Evolutionary conservation across 53 echinoderm and acorn worm genomes (phyloP).

Genomic region (Echinarachnius parma): DNA sequence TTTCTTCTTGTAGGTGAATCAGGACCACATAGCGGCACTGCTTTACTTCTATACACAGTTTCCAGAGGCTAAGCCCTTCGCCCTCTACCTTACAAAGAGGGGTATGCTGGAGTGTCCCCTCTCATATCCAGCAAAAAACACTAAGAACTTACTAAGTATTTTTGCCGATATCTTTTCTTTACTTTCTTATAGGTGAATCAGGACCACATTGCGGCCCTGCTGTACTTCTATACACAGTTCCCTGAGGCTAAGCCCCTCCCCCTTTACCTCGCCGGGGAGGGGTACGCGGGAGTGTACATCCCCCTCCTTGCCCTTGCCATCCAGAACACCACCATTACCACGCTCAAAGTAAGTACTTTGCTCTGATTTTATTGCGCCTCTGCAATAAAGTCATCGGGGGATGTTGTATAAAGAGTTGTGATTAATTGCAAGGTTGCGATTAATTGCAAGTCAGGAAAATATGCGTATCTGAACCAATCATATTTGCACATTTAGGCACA

Average conservation of each 20-base stretch:
- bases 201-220: constrained; percentile 69
- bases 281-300: constrained; percentile 82
- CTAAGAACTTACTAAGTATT: not conserved
- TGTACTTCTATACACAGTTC: constrained; percentile 63
- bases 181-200: constrained; percentile 57
- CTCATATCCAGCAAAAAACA: no score
- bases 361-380: no score
- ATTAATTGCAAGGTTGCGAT: no score
- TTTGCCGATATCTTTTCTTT: not conserved
- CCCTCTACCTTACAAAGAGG: constrained; percentile 78
- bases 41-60: constrained; percentile 63
- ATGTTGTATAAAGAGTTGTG: no score
- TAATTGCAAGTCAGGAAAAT: no score
- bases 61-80: constrained; percentile 17
- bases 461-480: no score
- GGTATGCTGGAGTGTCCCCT: constrained; percentile 79
- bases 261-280: constrained; percentile 80
- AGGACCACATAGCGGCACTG: constrained; percentile 72
- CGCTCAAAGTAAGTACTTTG: constrained; percentile 8
- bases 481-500: no score
- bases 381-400: no score
- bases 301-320: constrained; percentile 69
- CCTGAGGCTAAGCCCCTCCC: constrained; percentile 27
- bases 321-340: constrained; percentile 17
- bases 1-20: no score